Base-by-base conservation (phyloP, 2,888 invertebrate species). In the Drosophila robusta region DNA sequence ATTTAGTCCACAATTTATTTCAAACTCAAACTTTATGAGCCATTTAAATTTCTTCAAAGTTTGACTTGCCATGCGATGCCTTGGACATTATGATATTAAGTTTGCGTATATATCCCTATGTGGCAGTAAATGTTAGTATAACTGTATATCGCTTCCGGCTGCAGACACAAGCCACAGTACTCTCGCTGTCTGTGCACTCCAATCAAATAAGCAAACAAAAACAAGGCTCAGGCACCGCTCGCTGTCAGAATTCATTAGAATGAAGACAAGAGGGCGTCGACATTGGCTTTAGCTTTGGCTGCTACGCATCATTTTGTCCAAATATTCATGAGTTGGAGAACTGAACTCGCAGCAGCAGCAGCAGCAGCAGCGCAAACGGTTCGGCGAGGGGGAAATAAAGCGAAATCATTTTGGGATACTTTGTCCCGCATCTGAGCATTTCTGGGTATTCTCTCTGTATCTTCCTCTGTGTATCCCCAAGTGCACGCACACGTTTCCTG, bases 131-230 rank as follows among this genome's bases (percentile, higher is more conserved):
- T 64, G 56, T 73, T 54, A 38, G 58, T 54, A 65, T 74, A 70
- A 75, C 75, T 75, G 70, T 66, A 66, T 70, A 67, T 67, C 8
- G 58, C 68, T 75, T 58, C 58, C 56, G 64, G 71, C 68, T 49
- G 63, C 71, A 75, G 60, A 68, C 50, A 63, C 68, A 74, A 60
- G 61, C 47, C 16, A 26, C 44, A 56, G 22, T 56, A 44, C 36
- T 29, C 14, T 18, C 24, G 36, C 50, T 46, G 52, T 18, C 52
- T 68, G 49, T 54, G 71, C 76, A 47, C 75, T 79, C 69, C 67
- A 81, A 81, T 81, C 80, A 72, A 75, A 72, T 62, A 83, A 67
- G 58, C 63, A 83, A 80, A 80, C 78, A 80, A 75, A 71, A 73
- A 54, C 63, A 56, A 22, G 36, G 51, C 72, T 36, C 26, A 56